Evolutionary conservation across 2,113 vertebrate genomes (phyloP).

Genomic region (Amphiprion ocellaris): DNA sequence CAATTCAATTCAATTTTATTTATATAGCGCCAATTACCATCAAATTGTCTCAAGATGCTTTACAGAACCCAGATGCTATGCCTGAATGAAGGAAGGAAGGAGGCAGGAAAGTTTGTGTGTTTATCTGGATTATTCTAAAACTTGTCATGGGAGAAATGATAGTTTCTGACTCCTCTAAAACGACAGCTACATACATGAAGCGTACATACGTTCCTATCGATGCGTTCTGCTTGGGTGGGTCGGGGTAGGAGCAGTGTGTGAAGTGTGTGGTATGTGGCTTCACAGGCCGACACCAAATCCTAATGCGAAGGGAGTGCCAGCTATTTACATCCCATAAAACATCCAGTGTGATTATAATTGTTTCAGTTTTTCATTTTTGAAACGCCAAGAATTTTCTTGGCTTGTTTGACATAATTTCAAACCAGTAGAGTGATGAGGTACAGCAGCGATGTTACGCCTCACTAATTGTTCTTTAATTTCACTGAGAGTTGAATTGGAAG

Average conservation of each 20-base stretch:
- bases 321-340: not conserved
- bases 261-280: constrained; percentile 56
- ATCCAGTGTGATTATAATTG: not conserved
- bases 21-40: no score
- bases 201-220: not conserved
- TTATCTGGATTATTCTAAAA: not conserved
- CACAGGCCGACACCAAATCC: constrained; percentile 16
- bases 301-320: not conserved
- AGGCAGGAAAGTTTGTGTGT: not conserved
- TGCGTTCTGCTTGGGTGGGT: constrained; percentile 8
- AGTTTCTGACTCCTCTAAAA: not conserved
- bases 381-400: no score
- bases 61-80: no score
- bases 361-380: not conserved
- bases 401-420: no score
- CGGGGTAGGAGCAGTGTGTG: constrained; percentile 21
- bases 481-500: not conserved
- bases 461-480: not conserved
- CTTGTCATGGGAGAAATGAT: not conserved
- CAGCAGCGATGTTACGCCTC: not conserved
- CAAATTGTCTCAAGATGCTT: no score
- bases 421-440: no score
- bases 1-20: no score
- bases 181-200: not conserved
- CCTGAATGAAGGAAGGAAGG: not conserved